Evolutionary conservation across 1,140 invertebrate species (phyloP).

Genomic region (Drosophila willistoni): DNA sequence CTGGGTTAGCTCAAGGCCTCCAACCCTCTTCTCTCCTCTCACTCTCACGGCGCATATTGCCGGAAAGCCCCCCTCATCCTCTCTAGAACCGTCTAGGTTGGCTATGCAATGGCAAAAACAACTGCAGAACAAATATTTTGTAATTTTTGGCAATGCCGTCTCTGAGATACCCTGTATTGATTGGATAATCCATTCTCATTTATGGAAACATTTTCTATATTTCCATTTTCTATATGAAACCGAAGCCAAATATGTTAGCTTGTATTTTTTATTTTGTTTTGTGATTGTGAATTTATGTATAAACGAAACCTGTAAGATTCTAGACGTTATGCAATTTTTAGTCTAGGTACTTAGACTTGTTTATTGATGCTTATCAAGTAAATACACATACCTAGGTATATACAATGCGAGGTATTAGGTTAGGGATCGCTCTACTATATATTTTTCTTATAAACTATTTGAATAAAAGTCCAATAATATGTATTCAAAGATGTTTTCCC

Average conservation of each 20-base stretch:
- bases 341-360: too few relatives aligned
- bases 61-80: not conserved
- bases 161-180: slow-evolving; percentile 12
- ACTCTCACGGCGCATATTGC: not conserved
- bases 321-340: too few relatives aligned
- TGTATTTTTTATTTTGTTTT: too few relatives aligned
- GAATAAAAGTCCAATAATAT: too few relatives aligned
- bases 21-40: not conserved
- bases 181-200: too few relatives aligned
- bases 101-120: slow-evolving; percentile 47
- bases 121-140: slow-evolving; percentile 22
- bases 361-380: too few relatives aligned
- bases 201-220: too few relatives aligned
- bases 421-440: too few relatives aligned
- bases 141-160: not conserved
- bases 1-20: slow-evolving; percentile 55
- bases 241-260: too few relatives aligned
- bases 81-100: slow-evolving; percentile 1
- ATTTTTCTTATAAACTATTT: too few relatives aligned
- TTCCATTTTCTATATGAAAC: too few relatives aligned
- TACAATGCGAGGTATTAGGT: not conserved
- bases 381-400: not conserved
- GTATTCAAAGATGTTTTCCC: too few relatives aligned
- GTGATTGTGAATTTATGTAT: not conserved
- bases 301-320: not conserved